Base-by-base conservation (phyloP, 2,113 vertebrate species). In the Cinclus mexicanus region DNA sequence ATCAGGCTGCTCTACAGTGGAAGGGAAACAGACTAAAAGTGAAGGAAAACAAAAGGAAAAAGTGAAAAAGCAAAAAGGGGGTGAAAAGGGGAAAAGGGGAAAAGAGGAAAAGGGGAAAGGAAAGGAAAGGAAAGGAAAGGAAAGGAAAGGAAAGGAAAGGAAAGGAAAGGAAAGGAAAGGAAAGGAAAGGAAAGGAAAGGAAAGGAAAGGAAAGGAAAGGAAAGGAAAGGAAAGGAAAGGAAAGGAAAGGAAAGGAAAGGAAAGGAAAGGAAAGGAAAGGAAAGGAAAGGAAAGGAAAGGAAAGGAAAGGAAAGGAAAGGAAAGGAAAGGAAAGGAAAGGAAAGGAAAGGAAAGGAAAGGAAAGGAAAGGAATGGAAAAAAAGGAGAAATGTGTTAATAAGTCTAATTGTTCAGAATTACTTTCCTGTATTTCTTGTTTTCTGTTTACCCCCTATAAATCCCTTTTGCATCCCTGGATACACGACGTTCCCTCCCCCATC, bases 191-290 rank as follows among this genome's bases (percentile, higher is more conserved):
- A 50, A 50, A 23, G 6, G 4, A 10, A 19, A 3, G 15, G 7
- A 4, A 7, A 14, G 24, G 47, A 20, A 12, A 29, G 10, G 6
- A 12, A 8, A 10, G 9, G 11, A 31, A 3, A 7, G 18, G 4
- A 8, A 13, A 35, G 6, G 2, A 5, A 6, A 41, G 12, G 1
- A 9, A 3, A 22, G 28, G 3, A 10, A 18, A 35, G 9, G 3
- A 22, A 8, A 24, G 5, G 3, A 10, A 4, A 72, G 56, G 3
- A 6, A 13, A 14, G 23, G 2, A 47, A 9, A 23, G 24, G 12
- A 28, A 17, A 9, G 22, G 4, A n/a, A 21, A 10, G 3, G 7
- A 20, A 18, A 9, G 13, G 9, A 47, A 4, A 11, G 11, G 6
- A 28, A 22, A 20, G 5, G 3, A 39, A 24, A 15, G 4, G 3